Evolutionary conservation across 2,888 invertebrate genomes (phyloP), one percentile per base, ranked within the genome.

Genomic region (Harpalus rubripes): DNA sequence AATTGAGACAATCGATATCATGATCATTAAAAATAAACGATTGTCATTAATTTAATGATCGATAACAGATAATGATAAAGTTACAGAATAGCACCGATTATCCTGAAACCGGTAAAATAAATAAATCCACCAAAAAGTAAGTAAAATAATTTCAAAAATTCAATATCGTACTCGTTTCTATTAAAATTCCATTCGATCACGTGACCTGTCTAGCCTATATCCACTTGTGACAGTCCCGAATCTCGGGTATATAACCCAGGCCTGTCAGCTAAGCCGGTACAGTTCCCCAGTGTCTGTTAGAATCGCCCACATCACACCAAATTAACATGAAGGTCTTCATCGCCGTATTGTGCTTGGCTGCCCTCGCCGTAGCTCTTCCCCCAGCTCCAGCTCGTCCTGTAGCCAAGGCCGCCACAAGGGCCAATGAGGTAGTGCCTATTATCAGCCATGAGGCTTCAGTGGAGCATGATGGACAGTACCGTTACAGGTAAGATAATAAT

Each of bases 401-500:
- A 7, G 86, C 81, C 41, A 59, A 74, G 10, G 86, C 85, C 26
- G 86, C 91, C 90, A 91, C 91, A 7, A 91, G 7, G 91, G 91
- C 41, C 85, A 52, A 78, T 56, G 86, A 87, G 7, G 61, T 84
- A 12, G 83, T 93, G 85, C 92, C 93, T 1, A 93, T 93, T 85
- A 87, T 93, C 81, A 90, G 92, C 22, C 92, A 93, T 85, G 93
- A 93, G 32, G 93, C 92, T 79, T 92, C 92, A 86, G 89, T 93
- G 58, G 92, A 93, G 86, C 88, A 91, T 1, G 92, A 93, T 86
- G 93, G 93, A 87, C 92, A 92, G 52, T 93, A 91, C 86, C 92
- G 92, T 89, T 93, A 91, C 90, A 93, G 92, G 93, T 92, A 88
- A 16, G 16, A 16, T 92, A 88, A 7, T 10, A 59, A 16, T 2